Conservation (phyloP, 2,888 invertebrate genomes). For the Ophion slaviceki region DNA sequence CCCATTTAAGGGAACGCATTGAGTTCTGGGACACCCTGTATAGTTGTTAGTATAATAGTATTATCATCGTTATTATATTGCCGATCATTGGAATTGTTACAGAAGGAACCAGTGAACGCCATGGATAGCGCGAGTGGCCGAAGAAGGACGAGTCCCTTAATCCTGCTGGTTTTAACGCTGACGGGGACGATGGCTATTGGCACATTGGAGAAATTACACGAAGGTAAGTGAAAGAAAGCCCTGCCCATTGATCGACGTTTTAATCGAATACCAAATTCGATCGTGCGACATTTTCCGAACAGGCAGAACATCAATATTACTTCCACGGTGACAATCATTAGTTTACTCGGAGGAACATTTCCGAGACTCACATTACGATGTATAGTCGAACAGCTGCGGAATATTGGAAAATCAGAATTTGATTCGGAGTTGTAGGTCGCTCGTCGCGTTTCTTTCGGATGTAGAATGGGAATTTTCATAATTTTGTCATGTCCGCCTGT, state of each 20-base stretch:
- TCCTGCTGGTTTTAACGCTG: slow-evolving; percentile 70
- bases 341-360: background rate
- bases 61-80: slow-evolving; percentile 18
- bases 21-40: too few species aligned
- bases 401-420: background rate
- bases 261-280: too few species aligned
- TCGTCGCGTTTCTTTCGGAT: background rate
- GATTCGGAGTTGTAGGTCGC: background rate
- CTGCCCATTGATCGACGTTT: background rate
- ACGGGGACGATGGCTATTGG: slow-evolving; percentile 76
- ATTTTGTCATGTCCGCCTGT: background rate
- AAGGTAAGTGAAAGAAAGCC: slow-evolving; percentile 76
- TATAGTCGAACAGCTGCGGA: background rate
- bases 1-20: too few species aligned
- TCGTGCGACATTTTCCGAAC: background rate
- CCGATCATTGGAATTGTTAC: slow-evolving; percentile 69
- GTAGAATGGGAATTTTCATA: background rate
- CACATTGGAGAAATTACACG: slow-evolving; percentile 81
- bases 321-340: too few species aligned
- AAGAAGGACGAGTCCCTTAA: slow-evolving; percentile 73
- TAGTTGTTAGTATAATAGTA: too few species aligned
- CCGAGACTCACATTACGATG: background rate
- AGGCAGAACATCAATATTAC: background rate
- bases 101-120: slow-evolving; percentile 76
- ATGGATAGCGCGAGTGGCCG: slow-evolving; percentile 78